Percentiles rank a stretch among this genome's conserved stretches.
Conservation (phyloP, 2,888 invertebrate genomes). For the Hypselothyrea guttata region DNA sequence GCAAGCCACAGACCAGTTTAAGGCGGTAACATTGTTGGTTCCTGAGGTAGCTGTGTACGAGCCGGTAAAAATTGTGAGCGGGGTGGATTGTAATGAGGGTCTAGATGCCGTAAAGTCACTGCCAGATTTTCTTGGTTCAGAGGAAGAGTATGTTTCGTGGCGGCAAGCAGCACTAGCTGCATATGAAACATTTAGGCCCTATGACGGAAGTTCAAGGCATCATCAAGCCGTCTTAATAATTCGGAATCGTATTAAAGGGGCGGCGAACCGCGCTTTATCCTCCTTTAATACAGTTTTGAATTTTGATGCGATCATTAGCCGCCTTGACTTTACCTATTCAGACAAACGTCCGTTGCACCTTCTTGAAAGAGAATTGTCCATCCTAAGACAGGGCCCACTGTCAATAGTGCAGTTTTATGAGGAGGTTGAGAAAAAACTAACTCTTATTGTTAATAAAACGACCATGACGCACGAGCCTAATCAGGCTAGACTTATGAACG, state of each 20-base stretch:
- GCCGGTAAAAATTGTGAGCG: neutral
- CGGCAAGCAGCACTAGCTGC: constrained; percentile 22
- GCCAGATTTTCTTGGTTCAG: neutral
- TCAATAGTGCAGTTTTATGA: constrained; percentile 1
- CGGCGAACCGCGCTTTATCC: constrained; percentile 1
- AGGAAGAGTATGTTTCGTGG: constrained; percentile 27
- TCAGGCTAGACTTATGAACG: neutral
- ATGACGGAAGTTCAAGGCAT: constrained; percentile 16
- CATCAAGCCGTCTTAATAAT: constrained; percentile 30
- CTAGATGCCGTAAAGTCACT: neutral
- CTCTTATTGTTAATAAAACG: constrained; percentile 4
- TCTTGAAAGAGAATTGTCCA: constrained; percentile 23
- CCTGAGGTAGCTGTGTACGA: neutral
- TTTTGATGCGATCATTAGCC: no score
- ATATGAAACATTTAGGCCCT: constrained; percentile 14
- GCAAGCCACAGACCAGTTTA: no score
- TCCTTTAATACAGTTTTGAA: constrained; percentile 6
- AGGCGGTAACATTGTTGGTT: no score
- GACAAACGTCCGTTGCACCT: constrained; percentile 23
- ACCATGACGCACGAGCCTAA: neutral
- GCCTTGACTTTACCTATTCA: constrained; percentile 29
- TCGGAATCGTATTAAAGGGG: constrained; percentile 17
- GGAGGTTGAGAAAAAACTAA: neutral
- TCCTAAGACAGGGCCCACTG: constrained; percentile 36
- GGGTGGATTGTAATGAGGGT: neutral